Evolutionary conservation across 2,888 invertebrate genomes (phyloP), one percentile per base, ranked within the genome.

Genomic region (Stenurella melanura): DNA sequence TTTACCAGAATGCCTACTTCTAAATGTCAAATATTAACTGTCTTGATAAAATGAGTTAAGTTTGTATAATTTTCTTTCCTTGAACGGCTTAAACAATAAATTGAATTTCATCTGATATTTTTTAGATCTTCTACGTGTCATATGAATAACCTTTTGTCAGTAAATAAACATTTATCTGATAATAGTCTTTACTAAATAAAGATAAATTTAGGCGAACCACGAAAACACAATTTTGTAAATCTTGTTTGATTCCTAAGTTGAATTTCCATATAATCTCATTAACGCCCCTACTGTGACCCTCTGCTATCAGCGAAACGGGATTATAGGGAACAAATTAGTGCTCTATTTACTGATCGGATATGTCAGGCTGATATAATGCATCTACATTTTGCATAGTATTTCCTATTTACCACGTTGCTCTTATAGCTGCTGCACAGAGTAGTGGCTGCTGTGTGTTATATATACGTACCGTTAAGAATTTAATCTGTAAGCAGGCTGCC

Each of bases 251-350:
- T 54, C 58, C 58, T n/a, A 38, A 63, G 63, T 63, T 38, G 30
- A 63, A 86, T 86, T 86, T 86, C 83, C 86, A 86, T 86, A 86
- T 86, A 86, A 86, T 86, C 86, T 85, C 61, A 82, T 86, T 82
- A 86, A 72, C 73, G 80, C 76, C 64, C 30, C 64, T 17, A 66
- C 57, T 80, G 76, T 78, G 77, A 79, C 67, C 68, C 74, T 78
- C 78, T 70, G 72, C 77, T 83, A 82, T 81, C 80, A 78, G 73
- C 79, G 77, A 83, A 86, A 86, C 78, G 76, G 85, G 86, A 86
- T 87, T 86, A 86, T 79, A 78, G 42, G 80, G 64, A 74, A 78
- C 77, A 85, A 86, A 86, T 86, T 86, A 84, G 84, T 80, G 83
- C 83, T 81, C 75, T 87, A 87, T 87, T 87, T 86, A 78, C 86